phyloP scores from a whole-genome alignment of 2,113 vertebrate species.

The Sander lucioperca region DNA sequence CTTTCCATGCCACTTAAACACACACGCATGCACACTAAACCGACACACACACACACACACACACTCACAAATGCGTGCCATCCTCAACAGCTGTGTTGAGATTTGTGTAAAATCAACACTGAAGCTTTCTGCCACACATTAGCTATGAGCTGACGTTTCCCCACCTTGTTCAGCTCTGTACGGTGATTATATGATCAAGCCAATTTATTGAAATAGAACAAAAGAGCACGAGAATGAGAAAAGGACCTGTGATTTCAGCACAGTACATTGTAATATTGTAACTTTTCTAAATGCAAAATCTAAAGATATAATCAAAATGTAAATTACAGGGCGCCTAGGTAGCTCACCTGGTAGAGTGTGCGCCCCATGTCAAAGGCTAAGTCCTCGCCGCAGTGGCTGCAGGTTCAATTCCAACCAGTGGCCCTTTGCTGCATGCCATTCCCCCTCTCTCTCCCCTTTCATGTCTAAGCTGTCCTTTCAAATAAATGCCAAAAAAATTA shows the following conservation, averaged over 20 bases:
- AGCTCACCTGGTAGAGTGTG: no score
- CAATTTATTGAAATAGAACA: conserved; percentile 9
- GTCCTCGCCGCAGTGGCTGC: no score
- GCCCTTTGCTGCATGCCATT: no score
- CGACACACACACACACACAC: conserved; percentile 29
- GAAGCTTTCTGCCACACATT: conserved; percentile 12
- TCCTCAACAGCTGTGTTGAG: conserved; percentile 54
- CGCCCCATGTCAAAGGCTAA: no score
- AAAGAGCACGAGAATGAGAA: background rate
- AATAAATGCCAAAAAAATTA: no score
- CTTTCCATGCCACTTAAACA: conserved; percentile 58
- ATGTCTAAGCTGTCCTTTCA: no score
- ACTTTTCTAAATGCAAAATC: background rate
- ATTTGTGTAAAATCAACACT: conserved; percentile 47
- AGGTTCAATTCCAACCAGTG: no score
- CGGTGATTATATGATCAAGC: conserved; percentile 14
- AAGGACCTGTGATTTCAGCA: background rate
- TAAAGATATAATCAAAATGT: background rate
- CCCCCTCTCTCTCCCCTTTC: no score
- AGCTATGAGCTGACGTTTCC: conserved; percentile 18
- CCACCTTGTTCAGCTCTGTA: conserved; percentile 6
- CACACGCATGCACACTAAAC: conserved; percentile 13
- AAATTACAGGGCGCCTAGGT: background rate
- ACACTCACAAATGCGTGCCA: background rate
- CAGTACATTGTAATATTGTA: background rate